Base-by-base conservation (phyloP, 2,888 invertebrate genomes). In the Melitaea athalia region DNA sequence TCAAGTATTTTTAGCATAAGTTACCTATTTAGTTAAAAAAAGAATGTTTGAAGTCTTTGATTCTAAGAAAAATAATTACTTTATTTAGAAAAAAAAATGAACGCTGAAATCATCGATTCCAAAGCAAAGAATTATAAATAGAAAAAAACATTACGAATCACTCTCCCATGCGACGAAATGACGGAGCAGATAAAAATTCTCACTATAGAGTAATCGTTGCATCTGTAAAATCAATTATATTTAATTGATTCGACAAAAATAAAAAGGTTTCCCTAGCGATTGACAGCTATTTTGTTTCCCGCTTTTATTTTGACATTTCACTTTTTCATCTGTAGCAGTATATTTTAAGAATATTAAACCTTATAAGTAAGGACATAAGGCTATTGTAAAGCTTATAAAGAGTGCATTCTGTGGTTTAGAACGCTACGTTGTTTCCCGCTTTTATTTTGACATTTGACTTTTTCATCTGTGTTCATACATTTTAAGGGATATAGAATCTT, bases 181-280 rank as follows among this genome's bases (percentile, higher is more conserved):
- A 66, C 57, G 45, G 17, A 31, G 47, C 57, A 65, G 15, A 59
- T 52, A 63, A 60, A 64, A 67, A 65, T 67, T 70, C 78, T 72
- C 67, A 77, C 77, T 79, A 78, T 74, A 73, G 68, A 66, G 49
- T 66, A 72, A 66, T 61, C 71, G 69, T 72, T 75, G 78, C 85
- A 83, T 87, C 88, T 89, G 90, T 88, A 81, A 84, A 87, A 88
- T 89, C 91, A 90, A 91, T 91, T 91, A 89, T 84, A 85, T 38
- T 85, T 89, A 91, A 92, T 91, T 88, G 90, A 88, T 86, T 84
- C 85, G 81, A 89, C 86, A 86, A 88, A 89, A 91, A 90, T 86
- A 87, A 57, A 45, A 84, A 85, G 77, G 88, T 89, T 88, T 91
- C 91, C 91, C 86, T 72, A 61, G 71, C 85, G 88, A 89, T 85